phyloP scores from a whole-genome alignment of 2,888 invertebrate genomes.

The Rugalucina vietnamica region DNA sequence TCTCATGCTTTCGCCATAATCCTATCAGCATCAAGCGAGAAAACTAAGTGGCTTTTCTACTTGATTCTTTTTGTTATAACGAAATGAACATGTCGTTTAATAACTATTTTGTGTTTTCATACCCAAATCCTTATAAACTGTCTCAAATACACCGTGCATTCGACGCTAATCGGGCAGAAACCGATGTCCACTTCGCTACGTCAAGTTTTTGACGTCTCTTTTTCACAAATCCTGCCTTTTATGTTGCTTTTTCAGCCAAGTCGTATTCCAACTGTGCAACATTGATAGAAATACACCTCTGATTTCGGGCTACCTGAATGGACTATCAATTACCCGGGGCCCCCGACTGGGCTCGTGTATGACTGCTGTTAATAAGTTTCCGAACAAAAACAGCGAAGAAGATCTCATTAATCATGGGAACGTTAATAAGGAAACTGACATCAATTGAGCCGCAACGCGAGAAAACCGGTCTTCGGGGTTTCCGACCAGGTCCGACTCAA shows the following conservation, averaged over 20 bases:
- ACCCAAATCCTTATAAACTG: background rate
- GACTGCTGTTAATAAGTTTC: slow-evolving; percentile 3
- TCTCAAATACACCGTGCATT: background rate
- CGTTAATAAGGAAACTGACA: slow-evolving; percentile 6
- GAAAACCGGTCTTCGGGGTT: too few relatives aligned
- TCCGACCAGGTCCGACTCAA: too few relatives aligned
- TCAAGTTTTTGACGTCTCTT: slow-evolving; percentile 1
- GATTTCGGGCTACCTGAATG: slow-evolving; percentile 9
- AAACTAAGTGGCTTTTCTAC: too few relatives aligned
- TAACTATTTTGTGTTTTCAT: background rate
- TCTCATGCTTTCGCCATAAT: too few relatives aligned
- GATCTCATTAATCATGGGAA: background rate
- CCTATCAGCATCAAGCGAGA: too few relatives aligned
- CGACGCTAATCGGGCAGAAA: background rate
- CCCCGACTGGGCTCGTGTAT: background rate
- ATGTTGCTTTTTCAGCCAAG: background rate
- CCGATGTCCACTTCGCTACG: background rate
- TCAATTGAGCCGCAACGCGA: too few relatives aligned
- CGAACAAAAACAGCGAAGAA: background rate
- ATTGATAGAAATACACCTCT: slow-evolving; percentile 1
- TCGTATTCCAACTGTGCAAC: background rate
- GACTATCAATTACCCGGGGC: slow-evolving; percentile 1
- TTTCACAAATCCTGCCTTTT: background rate
- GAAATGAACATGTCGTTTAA: background rate
- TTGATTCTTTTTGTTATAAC: background rate